Conservation (phyloP, 2,888 invertebrate species). For the Hypselothyrea guttata region DNA sequence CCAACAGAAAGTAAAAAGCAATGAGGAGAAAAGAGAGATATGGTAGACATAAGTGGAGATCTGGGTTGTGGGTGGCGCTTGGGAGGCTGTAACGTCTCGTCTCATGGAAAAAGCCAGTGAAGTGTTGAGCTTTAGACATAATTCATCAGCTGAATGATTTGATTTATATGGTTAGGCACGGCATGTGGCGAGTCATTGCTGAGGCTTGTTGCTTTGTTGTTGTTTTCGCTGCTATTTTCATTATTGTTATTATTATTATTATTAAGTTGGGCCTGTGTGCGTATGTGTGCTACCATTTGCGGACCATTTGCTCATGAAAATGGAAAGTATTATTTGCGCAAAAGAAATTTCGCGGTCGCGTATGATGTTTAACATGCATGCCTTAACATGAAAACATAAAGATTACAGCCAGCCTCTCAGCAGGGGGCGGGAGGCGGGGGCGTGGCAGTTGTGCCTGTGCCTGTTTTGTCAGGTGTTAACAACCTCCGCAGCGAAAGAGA, state of each 20-base stretch:
- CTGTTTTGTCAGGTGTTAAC: conserved; percentile 57
- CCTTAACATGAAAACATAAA: conserved; percentile 68
- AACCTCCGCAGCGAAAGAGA: conserved; percentile 47
- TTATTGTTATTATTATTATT: conserved; percentile 28
- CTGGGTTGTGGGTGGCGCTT: background rate
- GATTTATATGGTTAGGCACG: conserved; percentile 76
- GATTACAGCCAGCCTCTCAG: conserved; percentile 8
- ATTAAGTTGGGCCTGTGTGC: conserved; percentile 30
- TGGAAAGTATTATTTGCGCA: conserved; percentile 68
- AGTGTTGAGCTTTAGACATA: conserved; percentile 71
- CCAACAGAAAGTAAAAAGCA: too few species aligned
- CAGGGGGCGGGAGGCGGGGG: conserved; percentile 8
- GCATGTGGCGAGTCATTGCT: conserved; percentile 57
- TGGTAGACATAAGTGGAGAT: conserved; percentile 3
- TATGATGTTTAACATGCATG: conserved; percentile 72
- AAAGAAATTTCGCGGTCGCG: conserved; percentile 65
- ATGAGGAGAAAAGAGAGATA: too few species aligned
- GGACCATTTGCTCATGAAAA: conserved; percentile 66
- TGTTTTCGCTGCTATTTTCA: conserved; percentile 28
- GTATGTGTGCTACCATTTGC: conserved; percentile 52
- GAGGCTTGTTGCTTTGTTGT: conserved; percentile 26
- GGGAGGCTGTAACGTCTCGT: conserved; percentile 10
- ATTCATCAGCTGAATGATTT: conserved; percentile 77
- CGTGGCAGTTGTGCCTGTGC: conserved; percentile 4
- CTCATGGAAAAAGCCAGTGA: conserved; percentile 67